Evolutionary conservation across 2,888 invertebrate genomes (phyloP).

Genomic region (Artemia sp.): DNA sequence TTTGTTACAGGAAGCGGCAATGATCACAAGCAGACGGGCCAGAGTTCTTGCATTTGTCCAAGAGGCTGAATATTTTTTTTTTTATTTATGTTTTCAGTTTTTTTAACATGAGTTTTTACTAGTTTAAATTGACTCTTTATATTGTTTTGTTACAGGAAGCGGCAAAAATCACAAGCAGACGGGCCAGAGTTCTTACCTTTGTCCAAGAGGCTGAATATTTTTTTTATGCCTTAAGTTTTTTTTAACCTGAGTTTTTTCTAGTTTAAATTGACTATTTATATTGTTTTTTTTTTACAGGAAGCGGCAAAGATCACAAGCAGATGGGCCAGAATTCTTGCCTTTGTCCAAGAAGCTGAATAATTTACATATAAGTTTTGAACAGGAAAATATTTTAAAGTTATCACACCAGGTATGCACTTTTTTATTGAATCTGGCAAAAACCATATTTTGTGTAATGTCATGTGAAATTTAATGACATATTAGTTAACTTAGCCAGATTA

Average conservation of each 20-base stretch:
- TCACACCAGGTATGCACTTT: background rate
- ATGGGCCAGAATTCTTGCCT: constrained; percentile 61
- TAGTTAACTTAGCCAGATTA: too few relatives aligned
- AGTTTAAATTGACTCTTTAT: too few relatives aligned
- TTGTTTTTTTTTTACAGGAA: background rate
- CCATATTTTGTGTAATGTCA: too few relatives aligned
- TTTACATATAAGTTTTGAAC: constrained; percentile 49
- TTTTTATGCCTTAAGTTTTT: constrained; percentile 29
- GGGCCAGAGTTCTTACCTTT: constrained; percentile 65
- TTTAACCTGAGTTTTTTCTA: too few relatives aligned
- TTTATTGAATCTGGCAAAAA: background rate
- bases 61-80: constrained; percentile 70
- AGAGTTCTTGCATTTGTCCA: constrained; percentile 72
- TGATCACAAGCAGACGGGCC: constrained; percentile 35
- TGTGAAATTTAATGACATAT: too few relatives aligned
- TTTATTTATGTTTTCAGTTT: too few relatives aligned
- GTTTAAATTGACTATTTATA: background rate
- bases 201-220: constrained; percentile 74
- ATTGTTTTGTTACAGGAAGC: too few relatives aligned
- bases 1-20: background rate
- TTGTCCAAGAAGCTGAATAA: constrained; percentile 77
- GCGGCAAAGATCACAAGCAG: constrained; percentile 26
- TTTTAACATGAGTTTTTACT: too few relatives aligned
- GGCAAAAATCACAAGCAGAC: constrained; percentile 29
- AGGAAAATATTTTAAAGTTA: background rate